A percentile compares a stretch with the other conserved stretches of the same genome.
phyloP scores from a whole-genome alignment of 2,113 vertebrate genomes.

The Pipra filicauda region DNA sequence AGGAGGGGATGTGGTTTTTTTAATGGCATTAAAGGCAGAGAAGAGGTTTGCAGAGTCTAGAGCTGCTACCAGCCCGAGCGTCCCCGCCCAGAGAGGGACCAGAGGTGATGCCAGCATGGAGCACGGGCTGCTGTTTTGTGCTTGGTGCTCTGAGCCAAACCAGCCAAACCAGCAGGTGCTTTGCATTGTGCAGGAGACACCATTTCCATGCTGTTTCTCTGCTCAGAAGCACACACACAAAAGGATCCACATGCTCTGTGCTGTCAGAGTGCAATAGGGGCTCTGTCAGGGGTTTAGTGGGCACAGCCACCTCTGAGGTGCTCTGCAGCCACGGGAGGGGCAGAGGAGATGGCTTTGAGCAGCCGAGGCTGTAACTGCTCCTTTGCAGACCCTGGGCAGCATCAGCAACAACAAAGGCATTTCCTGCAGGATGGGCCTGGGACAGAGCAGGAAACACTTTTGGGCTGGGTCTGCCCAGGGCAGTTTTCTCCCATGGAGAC shows the following conservation, averaged over 20 bases:
- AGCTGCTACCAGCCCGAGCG: not conserved
- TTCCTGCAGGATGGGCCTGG: not conserved
- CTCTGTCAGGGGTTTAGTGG: not conserved
- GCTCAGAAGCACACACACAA: not conserved
- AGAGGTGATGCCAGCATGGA: not conserved
- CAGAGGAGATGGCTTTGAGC: not conserved
- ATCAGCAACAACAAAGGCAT: not conserved
- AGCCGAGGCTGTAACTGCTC: not conserved
- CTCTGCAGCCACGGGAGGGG: not conserved
- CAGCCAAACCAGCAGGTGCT: not conserved
- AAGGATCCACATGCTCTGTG: not conserved
- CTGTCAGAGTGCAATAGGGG: not conserved
- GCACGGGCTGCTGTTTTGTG: not conserved
- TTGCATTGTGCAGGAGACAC: not conserved
- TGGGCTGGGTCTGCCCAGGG: not conserved
- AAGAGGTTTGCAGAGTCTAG: not conserved
- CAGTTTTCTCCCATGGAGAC: not conserved
- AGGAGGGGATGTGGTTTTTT: not conserved
- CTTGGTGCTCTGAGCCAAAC: not conserved
- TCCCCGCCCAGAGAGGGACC: not conserved
- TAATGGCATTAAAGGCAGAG: not conserved
- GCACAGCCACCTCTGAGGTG: not conserved
- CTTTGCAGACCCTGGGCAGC: not conserved
- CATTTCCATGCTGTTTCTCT: not conserved
- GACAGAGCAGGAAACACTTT: not conserved